Evolutionary conservation across 2,888 invertebrate genomes (phyloP), one percentile per base, ranked within the genome.

Genomic region (Stramonita haemastoma): DNA sequence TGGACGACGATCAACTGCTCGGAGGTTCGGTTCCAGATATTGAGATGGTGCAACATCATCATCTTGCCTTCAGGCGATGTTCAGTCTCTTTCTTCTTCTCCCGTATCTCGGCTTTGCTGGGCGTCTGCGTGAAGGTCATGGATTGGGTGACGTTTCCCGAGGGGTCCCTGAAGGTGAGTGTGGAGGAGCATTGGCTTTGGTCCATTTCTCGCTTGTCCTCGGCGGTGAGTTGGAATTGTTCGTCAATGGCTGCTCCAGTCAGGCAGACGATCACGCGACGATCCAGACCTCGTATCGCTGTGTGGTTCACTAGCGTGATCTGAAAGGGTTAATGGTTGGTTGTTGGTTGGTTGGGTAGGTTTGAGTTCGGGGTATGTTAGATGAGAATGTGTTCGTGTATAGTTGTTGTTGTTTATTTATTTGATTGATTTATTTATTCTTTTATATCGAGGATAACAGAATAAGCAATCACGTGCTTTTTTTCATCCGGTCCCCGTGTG

Each of bases 221-320:
- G 19, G 29, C 22, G 19, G 86, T 86, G 19, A 86, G 86, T 22
- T 60, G 26, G 29, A 29, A 86, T 34, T 22, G 86, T 13, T 86
- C 86, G 32, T 66, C 32, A 22, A 32, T 32, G 15, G 6, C 2
- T 22, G 86, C 86, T 0, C 86, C 86, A 0, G 86, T 86, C 29
- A 86, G 86, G 29, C 86, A 86, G 19, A 86, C 86, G 32, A 86
- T 66, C 57, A 86, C 86, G 17, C 19, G 17, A 29, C 86, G 86
- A 32, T 86, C 86, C 86, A 66, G 86, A 17, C 86, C 86, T 19
- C 22, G 15, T 19, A 66, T 60, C 15, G 86, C 46, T 46, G 46
- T 46, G 46, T 46, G 46, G 46, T 46, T 46, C 46, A 46, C 46
- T 46, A 46, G 46, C 4, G 46, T 46, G 46, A 46, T 46, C 46